A percentile compares a stretch with the other conserved stretches of the same genome.
These are phyloP conservation scores for Geophilus truncorum DNA, from an alignment of 2,888 invertebrate species.

Conservation along the genomic window DNA sequence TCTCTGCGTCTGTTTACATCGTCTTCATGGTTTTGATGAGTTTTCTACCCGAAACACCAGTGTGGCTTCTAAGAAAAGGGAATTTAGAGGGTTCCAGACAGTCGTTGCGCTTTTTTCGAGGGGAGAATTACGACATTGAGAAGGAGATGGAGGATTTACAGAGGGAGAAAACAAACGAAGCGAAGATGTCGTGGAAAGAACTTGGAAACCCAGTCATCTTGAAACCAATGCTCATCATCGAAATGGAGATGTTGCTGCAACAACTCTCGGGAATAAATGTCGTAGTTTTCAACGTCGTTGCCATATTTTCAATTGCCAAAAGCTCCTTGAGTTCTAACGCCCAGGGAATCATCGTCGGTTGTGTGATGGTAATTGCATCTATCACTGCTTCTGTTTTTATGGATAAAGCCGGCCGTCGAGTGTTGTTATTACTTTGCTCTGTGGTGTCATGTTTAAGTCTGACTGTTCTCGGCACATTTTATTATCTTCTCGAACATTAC, in stretches of 20 bases:
- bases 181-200: conserved; percentile 53
- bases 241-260: conserved; percentile 92
- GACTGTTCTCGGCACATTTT: conserved; percentile 76
- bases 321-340: conserved; percentile 56
- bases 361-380: conserved; percentile 72
- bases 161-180: conserved; percentile 55
- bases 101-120: conserved; percentile 77
- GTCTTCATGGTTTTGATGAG: conserved; percentile 70
- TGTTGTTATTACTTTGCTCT: no score
- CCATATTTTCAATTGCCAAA: conserved; percentile 67
- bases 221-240: conserved; percentile 71
- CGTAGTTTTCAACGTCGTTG: conserved; percentile 70
- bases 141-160: conserved; percentile 71
- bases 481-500: conserved; percentile 64
- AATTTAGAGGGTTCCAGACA: conserved; percentile 67
- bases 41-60: conserved; percentile 93
- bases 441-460: conserved; percentile 64
- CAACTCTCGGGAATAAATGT: conserved; percentile 81
- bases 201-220: conserved; percentile 64
- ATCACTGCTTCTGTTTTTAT: conserved; percentile 69
- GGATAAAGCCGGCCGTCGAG: conserved; percentile 74
- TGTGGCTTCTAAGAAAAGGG: conserved; percentile 47
- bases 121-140: conserved; percentile 67
- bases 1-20: conserved; percentile 69
- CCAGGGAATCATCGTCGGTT: conserved; percentile 73